Evolutionary conservation across 2,113 vertebrate genomes (phyloP).

Genomic region (Ranitomeya variabilis): DNA sequence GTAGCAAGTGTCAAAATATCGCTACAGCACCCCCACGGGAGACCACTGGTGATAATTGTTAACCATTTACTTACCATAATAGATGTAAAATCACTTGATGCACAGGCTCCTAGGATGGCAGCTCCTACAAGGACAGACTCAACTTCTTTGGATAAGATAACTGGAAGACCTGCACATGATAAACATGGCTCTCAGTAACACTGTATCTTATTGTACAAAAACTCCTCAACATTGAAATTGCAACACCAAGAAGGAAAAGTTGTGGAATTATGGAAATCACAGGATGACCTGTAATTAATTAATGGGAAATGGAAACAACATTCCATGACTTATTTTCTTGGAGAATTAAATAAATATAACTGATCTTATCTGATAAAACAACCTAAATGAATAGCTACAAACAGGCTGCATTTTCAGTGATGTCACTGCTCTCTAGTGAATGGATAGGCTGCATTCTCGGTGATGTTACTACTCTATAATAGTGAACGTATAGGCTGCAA

Average conservation of each 20-base stretch:
- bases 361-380: too few species aligned
- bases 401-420: not conserved
- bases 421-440: not conserved
- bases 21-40: not conserved
- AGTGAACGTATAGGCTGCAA: not conserved
- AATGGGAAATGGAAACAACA: too few species aligned
- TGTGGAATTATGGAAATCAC: too few species aligned
- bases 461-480: not conserved
- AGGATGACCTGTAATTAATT: too few species aligned
- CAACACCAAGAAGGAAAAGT: too few species aligned
- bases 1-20: too few species aligned
- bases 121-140: constrained; percentile 93
- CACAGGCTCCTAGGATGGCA: constrained; percentile 90
- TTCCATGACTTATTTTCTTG: too few species aligned
- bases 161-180: constrained; percentile 79
- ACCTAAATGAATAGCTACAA: too few species aligned
- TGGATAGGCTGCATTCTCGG: not conserved
- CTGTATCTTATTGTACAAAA: not conserved
- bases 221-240: too few species aligned
- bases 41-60: not conserved
- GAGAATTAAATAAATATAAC: too few species aligned
- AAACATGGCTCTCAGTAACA: constrained; percentile 46
- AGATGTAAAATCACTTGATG: constrained; percentile 83
- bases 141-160: constrained; percentile 86
- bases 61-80: constrained; percentile 79